Evolutionary conservation across 2,888 invertebrate species (phyloP), one percentile per base, ranked within the genome.

Genomic region (Ornithoptera priamus): DNA sequence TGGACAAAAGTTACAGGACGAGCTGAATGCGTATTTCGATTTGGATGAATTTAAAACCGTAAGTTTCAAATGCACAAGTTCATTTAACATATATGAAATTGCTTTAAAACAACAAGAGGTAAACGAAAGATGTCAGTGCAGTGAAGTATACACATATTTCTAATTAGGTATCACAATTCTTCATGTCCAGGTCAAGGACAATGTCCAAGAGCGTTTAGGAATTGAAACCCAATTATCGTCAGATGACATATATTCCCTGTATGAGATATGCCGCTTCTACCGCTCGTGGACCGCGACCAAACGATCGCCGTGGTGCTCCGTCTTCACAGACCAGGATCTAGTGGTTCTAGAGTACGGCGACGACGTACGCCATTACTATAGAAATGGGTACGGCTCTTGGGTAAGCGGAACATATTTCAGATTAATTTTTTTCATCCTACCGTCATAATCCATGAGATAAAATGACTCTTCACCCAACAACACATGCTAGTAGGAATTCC

Each of bases 231-330:
- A 84, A 68, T 74, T 92, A 46, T 80, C 84, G 0, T 58, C 80
- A 1, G 85, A 80, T 0, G 83, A 94, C 36, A 86, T 97, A 12
- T 90, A 93, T 72, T 84, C 94, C 7, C 94, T 97, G 83, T 97
- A 95, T 78, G 96, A 97, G 76, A 93, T 95, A 83, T 97, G 97
- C 77, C 94, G 97, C 6, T 97, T 94, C 81, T 95, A 96, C 74
- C 96, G 96, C 75, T 95, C 96, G 2, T 96, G 90, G 90, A 74
- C 73, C 1, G 70, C 75, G 0, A 75, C 73, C 4, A 78, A 79
- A 3, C 80, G 87, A 82, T 95, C 96, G 1, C 93, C 96, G 0
- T 97, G 97, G 97, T 97, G 97, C 79, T 93, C 95, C 0, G 91
- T 89, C 72, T 97, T 97, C 82, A 94, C 93, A 58, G 93, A 94